Evolutionary conservation across 2,888 invertebrate genomes (phyloP).

Genomic region (Ennomos erosarius): DNA sequence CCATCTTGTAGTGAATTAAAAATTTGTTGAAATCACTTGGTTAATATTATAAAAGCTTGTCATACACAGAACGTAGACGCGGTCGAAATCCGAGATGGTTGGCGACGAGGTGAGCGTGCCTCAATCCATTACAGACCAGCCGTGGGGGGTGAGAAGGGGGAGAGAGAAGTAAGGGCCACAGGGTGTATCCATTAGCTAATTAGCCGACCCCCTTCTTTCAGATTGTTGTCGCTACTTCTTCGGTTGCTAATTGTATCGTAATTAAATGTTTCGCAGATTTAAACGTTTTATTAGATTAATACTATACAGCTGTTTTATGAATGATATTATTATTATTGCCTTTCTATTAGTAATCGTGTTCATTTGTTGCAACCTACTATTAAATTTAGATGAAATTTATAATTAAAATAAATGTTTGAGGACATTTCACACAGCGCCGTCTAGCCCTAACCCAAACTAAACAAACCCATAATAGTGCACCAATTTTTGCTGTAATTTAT

Average conservation of each 20-base stretch:
- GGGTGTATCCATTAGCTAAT: slow-evolving; percentile 78
- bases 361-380: too few relatives aligned
- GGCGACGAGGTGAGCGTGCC: slow-evolving; percentile 68
- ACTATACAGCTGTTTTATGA: too few relatives aligned
- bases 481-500: too few relatives aligned
- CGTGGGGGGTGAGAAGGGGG: slow-evolving; percentile 41
- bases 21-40: too few relatives aligned
- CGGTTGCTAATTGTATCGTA: slow-evolving; percentile 71
- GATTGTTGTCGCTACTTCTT: slow-evolving; percentile 74
- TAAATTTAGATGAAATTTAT: too few relatives aligned
- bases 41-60: slow-evolving; percentile 14
- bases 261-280: slow-evolving; percentile 46
- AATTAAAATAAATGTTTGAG: too few relatives aligned
- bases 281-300: not conserved
- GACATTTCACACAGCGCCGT: too few relatives aligned
- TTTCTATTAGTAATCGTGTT: too few relatives aligned
- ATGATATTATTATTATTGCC: too few relatives aligned
- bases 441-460: too few relatives aligned
- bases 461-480: too few relatives aligned
- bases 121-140: slow-evolving; percentile 72
- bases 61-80: slow-evolving; percentile 36
- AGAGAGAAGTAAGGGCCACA: slow-evolving; percentile 46
- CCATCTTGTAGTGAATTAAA: too few relatives aligned
- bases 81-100: slow-evolving; percentile 68
- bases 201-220: slow-evolving; percentile 77